Base-by-base conservation (phyloP, 2,888 invertebrate genomes). In the Lobophora halterata region DNA sequence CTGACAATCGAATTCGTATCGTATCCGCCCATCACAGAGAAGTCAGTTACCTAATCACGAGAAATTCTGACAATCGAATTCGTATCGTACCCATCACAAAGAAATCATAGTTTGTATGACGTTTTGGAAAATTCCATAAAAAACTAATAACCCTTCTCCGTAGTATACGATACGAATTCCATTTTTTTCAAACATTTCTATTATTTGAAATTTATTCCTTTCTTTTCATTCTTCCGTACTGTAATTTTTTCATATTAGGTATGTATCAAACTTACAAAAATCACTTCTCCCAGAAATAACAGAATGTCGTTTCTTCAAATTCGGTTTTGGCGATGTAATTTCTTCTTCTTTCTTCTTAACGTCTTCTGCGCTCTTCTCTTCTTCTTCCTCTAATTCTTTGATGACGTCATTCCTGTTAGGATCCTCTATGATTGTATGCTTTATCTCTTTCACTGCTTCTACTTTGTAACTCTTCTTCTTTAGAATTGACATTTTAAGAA, bases 251-350 rank as follows among this genome's bases (percentile, higher is more conserved):
- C 3, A 25, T 18, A 16, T 13, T 16, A 30, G 12, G 5, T 3
- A 16, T n/a, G 2, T 1, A 25, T 5, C 2, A 25, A 26, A 81
- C 83, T 83, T 66, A 85, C 85, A 81, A 55, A 76, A 65, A 13
- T 82, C 85, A 43, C 81, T 83, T 18, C 63, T 65, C 7, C 78
- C 77, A 0, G 85, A 85, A 4, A 77, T 58, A 19, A 82, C 54
- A 0, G 85, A 85, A 34, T 72, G 79, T 2, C 85, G 61, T 43
- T 85, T 85, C 66, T 74, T 79, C 41, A 73, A 12, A 1, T 65
- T 59, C 0, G 57, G 52, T 1, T 58, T 59, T n/a, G 47, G 47
- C 3, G 50, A 42, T n/a, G n/a, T n/a, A n/a, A n/a, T n/a, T 16
- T 53, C 46, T 5, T 46, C 49, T 34, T 45, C 52, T 5, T 39